These are phyloP conservation scores for Amiota minor DNA, from an alignment of 2,888 invertebrate genomes.

Conservation along the genomic window DNA sequence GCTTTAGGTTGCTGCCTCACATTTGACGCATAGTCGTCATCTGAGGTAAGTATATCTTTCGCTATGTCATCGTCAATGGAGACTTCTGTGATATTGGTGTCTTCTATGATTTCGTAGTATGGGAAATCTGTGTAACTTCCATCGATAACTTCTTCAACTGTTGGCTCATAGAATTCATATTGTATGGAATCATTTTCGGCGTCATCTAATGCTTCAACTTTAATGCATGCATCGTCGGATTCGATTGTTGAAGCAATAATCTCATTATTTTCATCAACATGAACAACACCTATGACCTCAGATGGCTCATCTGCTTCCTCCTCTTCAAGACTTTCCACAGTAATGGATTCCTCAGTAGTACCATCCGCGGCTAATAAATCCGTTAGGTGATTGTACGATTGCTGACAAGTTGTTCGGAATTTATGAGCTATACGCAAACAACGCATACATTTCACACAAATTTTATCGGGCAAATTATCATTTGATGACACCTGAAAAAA, in stretches of 20 bases:
- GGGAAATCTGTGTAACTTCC: slow-evolving; percentile 45
- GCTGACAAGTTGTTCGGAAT: slow-evolving; percentile 65
- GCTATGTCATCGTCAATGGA: slow-evolving; percentile 36
- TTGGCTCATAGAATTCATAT: slow-evolving; percentile 44
- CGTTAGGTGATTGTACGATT: slow-evolving; percentile 65
- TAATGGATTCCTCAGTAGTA: no score
- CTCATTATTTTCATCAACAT: no score
- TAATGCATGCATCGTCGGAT: slow-evolving; percentile 37
- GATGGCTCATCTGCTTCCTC: no score
- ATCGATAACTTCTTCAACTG: slow-evolving; percentile 52
- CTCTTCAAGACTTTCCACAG: no score
- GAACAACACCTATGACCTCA: no score
- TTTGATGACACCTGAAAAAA: slow-evolving; percentile 60
- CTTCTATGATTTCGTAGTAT: slow-evolving; percentile 48
- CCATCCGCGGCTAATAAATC: slow-evolving; percentile 49
- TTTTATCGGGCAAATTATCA: slow-evolving; percentile 69
- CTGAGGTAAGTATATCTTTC: slow-evolving; percentile 38
- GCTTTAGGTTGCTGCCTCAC: slow-evolving; percentile 34
- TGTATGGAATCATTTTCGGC: slow-evolving; percentile 44
- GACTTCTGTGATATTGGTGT: slow-evolving; percentile 19
- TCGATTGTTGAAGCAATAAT: no score
- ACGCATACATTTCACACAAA: slow-evolving; percentile 62
- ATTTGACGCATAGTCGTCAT: slow-evolving; percentile 51
- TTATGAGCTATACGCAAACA: slow-evolving; percentile 62
- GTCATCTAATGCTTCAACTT: slow-evolving; percentile 46